Percentiles rank a stretch among this genome's conserved stretches.
Evolutionary conservation across 2,797 vertebrate genomes (phyloP).

Genomic region (Fistularia tabacaria): DNA sequence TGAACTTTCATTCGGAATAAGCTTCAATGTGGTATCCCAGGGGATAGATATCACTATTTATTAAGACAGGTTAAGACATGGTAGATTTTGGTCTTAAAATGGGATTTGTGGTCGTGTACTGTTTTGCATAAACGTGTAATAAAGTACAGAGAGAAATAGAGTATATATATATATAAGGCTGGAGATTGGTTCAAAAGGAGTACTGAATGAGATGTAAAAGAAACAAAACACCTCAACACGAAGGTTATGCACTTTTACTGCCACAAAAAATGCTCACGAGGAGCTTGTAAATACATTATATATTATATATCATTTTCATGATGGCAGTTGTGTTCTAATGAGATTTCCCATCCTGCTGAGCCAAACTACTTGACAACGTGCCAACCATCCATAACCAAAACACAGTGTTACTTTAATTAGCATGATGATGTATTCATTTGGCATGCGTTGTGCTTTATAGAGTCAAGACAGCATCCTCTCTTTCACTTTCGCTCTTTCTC

Average conservation of each 20-base stretch:
- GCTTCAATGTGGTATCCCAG: no score
- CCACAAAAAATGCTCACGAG: not conserved
- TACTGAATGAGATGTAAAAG: no score
- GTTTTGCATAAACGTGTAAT: no score
- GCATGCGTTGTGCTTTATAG: slow-evolving; percentile 51
- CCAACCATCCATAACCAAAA: slow-evolving; percentile 45
- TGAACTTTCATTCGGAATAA: no score
- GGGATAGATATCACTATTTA: no score
- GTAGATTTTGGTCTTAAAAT: no score
- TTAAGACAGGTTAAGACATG: no score
- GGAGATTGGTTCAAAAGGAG: no score
- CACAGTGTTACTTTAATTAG: slow-evolving; percentile 59
- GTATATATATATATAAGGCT: no score
- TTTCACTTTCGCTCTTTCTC: slow-evolving; percentile 27
- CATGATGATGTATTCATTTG: slow-evolving; percentile 59
- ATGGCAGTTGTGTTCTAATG: slow-evolving; percentile 16
- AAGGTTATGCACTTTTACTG: slow-evolving; percentile 2
- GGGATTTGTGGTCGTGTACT: no score
- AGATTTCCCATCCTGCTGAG: slow-evolving; percentile 26
- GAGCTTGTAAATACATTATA: slow-evolving; percentile 13
- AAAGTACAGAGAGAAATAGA: no score
- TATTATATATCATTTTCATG: slow-evolving; percentile 25
- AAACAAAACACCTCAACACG: no score
- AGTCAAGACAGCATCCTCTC: slow-evolving; percentile 55
- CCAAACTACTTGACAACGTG: slow-evolving; percentile 37